Conservation (phyloP, 1,140 invertebrate genomes). For the Anastrepha obliqua region DNA sequence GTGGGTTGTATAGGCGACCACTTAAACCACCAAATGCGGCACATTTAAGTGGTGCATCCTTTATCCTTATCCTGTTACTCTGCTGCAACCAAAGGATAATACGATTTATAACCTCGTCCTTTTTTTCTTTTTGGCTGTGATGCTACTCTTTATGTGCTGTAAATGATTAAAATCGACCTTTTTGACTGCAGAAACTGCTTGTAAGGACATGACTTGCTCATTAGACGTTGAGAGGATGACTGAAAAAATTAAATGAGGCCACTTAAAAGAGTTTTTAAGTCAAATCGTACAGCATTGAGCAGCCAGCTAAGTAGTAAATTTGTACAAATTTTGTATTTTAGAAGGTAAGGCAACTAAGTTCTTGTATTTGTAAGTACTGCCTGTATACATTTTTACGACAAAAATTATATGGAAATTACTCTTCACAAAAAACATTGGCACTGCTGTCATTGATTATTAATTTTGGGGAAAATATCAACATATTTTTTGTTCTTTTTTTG, state of each 20-base stretch:
- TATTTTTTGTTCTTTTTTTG: no score
- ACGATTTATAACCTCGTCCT: constrained; percentile 8
- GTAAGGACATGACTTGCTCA: constrained; percentile 24
- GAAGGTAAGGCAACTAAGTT: neutral
- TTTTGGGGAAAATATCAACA: no score
- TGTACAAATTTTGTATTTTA: neutral
- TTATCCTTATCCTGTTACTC: neutral
- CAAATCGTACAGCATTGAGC: neutral
- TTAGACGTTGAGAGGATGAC: constrained; percentile 3
- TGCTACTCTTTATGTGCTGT: neutral
- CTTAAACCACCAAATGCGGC: constrained; percentile 48
- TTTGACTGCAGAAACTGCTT: neutral
- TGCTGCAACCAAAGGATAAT: constrained; percentile 14
- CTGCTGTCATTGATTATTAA: no score
- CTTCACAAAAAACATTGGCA: no score
- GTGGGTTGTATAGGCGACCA: neutral
- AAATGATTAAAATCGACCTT: neutral
- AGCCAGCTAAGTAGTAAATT: neutral
- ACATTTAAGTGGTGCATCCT: neutral
- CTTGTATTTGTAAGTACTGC: neutral
- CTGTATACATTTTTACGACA: no score
- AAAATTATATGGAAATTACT: no score
- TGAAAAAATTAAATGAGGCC: neutral
- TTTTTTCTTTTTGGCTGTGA: neutral
- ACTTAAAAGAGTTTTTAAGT: neutral